These are phyloP conservation scores for Tragelaphus strepsiceros DNA, from an alignment of 2,113 vertebrate genomes.

Conservation along the genomic window DNA sequence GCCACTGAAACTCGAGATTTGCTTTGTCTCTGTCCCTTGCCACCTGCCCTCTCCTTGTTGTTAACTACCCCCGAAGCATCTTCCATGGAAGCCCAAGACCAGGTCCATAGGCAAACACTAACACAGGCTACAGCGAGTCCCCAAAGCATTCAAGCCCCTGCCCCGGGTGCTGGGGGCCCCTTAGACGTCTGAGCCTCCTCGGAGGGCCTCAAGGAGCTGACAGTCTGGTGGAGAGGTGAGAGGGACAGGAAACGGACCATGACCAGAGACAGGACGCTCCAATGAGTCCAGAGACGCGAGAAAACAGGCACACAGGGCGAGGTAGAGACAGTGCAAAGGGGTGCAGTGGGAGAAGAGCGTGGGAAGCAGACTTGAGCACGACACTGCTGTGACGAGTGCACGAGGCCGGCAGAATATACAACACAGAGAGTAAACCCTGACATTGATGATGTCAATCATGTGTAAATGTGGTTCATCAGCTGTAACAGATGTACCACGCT, in stretches of 20 bases:
- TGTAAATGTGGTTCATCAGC: background rate
- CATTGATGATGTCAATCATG: background rate
- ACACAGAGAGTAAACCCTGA: background rate
- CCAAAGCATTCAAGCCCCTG: background rate
- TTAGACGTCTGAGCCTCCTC: background rate
- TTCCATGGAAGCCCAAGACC: background rate
- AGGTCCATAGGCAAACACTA: background rate
- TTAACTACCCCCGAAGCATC: background rate
- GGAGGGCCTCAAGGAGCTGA: background rate
- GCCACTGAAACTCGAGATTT: background rate
- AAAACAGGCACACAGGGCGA: no score
- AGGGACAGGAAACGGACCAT: background rate
- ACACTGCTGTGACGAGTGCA: background rate
- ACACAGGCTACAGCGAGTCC: no score
- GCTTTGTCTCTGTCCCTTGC: background rate
- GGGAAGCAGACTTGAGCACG: background rate
- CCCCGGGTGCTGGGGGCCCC: no score
- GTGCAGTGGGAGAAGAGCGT: accelerated
- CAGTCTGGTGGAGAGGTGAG: background rate
- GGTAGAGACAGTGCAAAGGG: background rate
- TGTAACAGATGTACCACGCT: background rate
- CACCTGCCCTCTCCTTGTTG: background rate
- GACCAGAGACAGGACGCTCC: background rate
- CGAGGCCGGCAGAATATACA: background rate
- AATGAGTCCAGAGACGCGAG: background rate